phyloP scores from a whole-genome alignment of 1,140 invertebrate genomes.

The Phortica variegata region DNA sequence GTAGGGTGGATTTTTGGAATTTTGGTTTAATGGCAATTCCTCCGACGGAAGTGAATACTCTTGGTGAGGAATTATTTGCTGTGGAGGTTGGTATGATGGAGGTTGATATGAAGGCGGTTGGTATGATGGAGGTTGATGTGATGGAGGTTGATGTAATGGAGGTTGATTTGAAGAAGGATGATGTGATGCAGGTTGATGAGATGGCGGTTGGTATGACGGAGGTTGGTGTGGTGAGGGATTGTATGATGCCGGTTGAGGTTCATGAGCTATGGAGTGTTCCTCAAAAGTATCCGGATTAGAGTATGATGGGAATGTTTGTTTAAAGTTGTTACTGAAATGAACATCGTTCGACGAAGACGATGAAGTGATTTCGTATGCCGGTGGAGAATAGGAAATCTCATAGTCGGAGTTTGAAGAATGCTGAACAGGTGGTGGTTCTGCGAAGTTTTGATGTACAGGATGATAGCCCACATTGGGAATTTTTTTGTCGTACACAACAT shows the following conservation, averaged over 20 bases:
- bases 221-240: constrained; percentile 8
- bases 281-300: neutral
- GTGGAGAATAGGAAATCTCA: constrained; percentile 45
- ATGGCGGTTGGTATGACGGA: constrained; percentile 1
- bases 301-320: constrained; percentile 1
- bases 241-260: no score
- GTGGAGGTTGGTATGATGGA: constrained; percentile 6
- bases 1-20: constrained; percentile 44
- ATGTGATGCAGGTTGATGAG: constrained; percentile 7
- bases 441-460: constrained; percentile 25
- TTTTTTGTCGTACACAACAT: constrained; percentile 42
- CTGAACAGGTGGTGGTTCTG: constrained; percentile 29
- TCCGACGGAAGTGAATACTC: constrained; percentile 36
- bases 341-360: constrained; percentile 23
- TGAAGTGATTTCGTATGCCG: constrained; percentile 42
- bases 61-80: constrained; percentile 10
- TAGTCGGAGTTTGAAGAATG: constrained; percentile 16
- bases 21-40: constrained; percentile 39
- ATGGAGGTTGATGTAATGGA: no score
- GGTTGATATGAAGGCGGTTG: constrained; percentile 12
- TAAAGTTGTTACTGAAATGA: constrained; percentile 13
- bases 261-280: neutral
- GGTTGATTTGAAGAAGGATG: constrained; percentile 2
- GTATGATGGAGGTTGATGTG: constrained; percentile 6
- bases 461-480: constrained; percentile 38